Base-by-base conservation (phyloP, 2,797 vertebrate genomes). In the Xenops minutus region DNA sequence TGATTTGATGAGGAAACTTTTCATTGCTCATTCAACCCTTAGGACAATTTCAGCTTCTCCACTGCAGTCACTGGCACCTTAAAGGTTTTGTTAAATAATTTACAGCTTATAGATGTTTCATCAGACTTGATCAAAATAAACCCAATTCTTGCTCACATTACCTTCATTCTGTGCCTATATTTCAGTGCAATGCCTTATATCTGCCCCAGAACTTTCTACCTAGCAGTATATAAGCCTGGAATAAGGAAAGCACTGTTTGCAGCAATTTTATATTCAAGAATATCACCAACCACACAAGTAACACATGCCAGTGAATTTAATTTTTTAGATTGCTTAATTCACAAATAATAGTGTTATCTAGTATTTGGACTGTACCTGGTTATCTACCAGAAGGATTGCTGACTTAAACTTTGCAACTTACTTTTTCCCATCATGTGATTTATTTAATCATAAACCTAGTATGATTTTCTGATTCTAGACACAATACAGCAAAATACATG, bases 1-100 rank as follows among this genome's bases (percentile, higher is more conserved):
- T 85, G 64, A 80, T 75, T 89, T 81, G 63, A 81, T 73, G 73
- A 88, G 30, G 68, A 91, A 96, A 52, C 19, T 93, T 95, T 58
- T 48, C 58, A 69, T 68, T 86, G 43, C 14, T 92, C 39, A 34
- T 93, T 93, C 59, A 61, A 85, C 58, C 62, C 55, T 69, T 46
- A 89, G 73, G 87, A 94, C 54, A 88, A 90, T 84, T 92, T 83
- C 54, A 81, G 36, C 21, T 93, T 85, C 69, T 75, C 49, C 62
- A 23, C 24, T 91, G 37, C 39, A 72, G 43, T 73, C 58, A 77
- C 30, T 88, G 79, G 21, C 23, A 94, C 59, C 56, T 71, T 61
- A 74, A 89, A 7, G 10, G 32, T 89, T 92, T 80, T 89, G 88
- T 81, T 88, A 93, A 85, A 91, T 86, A 85, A 54, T 84, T 88